Percentiles rank a stretch among this genome's conserved stretches.
Evolutionary conservation across 2,113 vertebrate species (phyloP).

Genomic region (Psephotus haematonotus): DNA sequence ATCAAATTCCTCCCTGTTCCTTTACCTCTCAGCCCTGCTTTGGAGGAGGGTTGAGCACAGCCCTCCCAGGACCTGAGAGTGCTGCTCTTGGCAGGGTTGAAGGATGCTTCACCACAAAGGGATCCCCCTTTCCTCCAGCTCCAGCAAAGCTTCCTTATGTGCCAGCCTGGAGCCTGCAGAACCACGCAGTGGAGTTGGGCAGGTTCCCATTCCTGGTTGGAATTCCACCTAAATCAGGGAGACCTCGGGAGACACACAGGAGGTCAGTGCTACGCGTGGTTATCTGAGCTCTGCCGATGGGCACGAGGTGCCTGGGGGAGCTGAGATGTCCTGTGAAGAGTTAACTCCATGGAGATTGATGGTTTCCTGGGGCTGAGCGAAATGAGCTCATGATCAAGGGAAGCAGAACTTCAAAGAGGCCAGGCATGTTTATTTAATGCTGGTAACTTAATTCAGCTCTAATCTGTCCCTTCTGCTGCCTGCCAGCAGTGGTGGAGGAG

Average conservation of each 20-base stretch:
- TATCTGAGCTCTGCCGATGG: not conserved
- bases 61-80: not conserved
- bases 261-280: accelerated
- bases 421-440: constrained; percentile 28
- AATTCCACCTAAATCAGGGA: not conserved
- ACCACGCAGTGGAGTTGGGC: accelerated
- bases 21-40: not conserved
- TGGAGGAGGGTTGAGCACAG: not conserved
- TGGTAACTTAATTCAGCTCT: constrained; percentile 7
- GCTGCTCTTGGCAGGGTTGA: not conserved
- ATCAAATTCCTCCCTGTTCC: not conserved
- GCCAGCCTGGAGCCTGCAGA: not conserved
- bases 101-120: not conserved
- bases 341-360: not conserved
- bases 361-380: not conserved
- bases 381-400: constrained; percentile 34
- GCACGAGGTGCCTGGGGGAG: not conserved
- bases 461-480: not conserved
- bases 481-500: constrained; percentile 11
- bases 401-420: constrained; percentile 39
- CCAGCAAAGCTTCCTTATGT: not conserved
- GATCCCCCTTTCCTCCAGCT: not conserved
- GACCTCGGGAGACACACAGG: accelerated
- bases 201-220: not conserved
- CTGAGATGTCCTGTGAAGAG: not conserved